These are phyloP conservation scores for Chloropsis hardwickii DNA, from an alignment of 2,113 vertebrate species.

Conservation along the genomic window DNA sequence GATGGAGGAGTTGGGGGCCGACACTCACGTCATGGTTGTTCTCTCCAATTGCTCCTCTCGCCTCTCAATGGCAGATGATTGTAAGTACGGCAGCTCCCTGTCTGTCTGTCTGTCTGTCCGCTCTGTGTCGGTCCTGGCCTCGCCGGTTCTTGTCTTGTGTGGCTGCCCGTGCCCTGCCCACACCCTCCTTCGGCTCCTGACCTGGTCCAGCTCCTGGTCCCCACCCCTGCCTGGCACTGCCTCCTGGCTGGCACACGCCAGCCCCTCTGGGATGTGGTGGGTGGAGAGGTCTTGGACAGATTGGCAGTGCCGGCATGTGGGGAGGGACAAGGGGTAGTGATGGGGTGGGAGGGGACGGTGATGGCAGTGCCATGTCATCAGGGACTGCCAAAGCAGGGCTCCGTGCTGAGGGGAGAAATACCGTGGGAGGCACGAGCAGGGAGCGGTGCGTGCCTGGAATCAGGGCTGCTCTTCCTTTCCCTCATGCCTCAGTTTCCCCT, in stretches of 20 bases:
- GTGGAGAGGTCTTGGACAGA: background rate
- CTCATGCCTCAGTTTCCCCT: background rate
- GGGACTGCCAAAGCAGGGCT: background rate
- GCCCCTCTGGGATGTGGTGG: background rate
- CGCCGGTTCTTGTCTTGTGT: conserved; percentile 80
- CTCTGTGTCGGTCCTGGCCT: conserved; percentile 79
- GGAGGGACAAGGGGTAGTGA: background rate
- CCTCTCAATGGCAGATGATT: conserved; percentile 92
- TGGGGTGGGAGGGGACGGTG: background rate
- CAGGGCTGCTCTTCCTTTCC: background rate
- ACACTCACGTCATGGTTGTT: conserved; percentile 53
- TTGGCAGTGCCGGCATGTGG: background rate
- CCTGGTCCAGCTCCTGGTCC: conserved; percentile 12
- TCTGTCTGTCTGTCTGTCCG: conserved; percentile 90
- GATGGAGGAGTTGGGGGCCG: background rate
- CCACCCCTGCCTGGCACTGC: conserved; percentile 55
- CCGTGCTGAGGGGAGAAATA: background rate
- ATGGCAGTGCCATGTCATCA: background rate
- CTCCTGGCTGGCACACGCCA: background rate
- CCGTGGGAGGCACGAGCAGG: background rate
- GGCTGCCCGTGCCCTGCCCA: conserved; percentile 73
- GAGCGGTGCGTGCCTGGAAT: background rate
- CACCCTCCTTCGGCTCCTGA: background rate
- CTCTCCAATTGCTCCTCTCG: conserved; percentile 66
- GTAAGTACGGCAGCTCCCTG: conserved; percentile 92